phyloP scores from a whole-genome alignment of 2,888 invertebrate species.

The Phyto melanocephala region DNA sequence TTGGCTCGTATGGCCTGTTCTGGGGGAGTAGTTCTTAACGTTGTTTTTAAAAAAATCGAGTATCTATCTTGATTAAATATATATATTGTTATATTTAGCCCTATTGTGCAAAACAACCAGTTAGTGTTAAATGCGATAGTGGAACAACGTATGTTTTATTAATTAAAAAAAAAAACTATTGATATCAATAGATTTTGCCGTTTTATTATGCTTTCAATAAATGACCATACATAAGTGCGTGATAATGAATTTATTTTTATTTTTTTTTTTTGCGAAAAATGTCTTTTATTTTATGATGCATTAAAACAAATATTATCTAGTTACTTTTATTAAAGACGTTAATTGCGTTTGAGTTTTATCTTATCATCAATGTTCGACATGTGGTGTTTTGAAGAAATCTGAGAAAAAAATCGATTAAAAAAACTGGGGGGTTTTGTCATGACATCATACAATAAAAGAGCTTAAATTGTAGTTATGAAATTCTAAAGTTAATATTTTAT shows the following conservation, averaged over 20 bases:
- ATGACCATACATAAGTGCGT: background rate
- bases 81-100: too few species aligned
- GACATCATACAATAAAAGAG: background rate
- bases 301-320: background rate
- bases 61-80: too few species aligned
- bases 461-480: background rate
- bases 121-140: too few species aligned
- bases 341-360: constrained; percentile 24
- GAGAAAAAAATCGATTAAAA: background rate
- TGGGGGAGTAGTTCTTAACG: too few species aligned
- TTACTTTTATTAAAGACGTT: constrained; percentile 16
- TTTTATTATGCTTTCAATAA: background rate
- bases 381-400: background rate
- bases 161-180: too few species aligned
- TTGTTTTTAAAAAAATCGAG: too few species aligned
- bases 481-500: background rate
- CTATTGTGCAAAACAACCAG: too few species aligned
- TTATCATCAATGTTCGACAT: constrained; percentile 25
- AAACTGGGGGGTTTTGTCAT: background rate
- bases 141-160: too few species aligned
- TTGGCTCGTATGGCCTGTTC: too few species aligned
- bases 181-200: too few species aligned
- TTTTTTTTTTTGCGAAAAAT: background rate
- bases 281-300: background rate
- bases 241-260: constrained; percentile 35